Conservation (phyloP, 1,140 invertebrate genomes). For the Aethina tumida region DNA sequence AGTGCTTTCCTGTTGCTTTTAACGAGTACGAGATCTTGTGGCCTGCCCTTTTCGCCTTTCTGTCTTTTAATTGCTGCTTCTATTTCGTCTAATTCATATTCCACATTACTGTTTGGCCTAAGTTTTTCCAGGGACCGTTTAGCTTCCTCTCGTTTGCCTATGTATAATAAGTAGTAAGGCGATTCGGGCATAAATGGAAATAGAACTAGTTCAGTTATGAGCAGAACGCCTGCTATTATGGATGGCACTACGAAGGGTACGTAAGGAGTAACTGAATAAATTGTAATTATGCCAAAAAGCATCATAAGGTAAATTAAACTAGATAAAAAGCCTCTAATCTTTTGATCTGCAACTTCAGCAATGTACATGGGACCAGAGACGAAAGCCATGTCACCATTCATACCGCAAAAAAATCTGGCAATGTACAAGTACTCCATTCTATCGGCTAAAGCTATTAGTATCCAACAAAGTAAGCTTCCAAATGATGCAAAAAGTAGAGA, state of each 20-base stretch:
- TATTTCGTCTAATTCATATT: slow-evolving; percentile 27
- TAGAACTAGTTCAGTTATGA: slow-evolving; percentile 11
- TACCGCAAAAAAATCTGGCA: slow-evolving; percentile 33
- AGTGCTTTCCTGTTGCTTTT: slow-evolving; percentile 25
- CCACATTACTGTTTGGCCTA: slow-evolving; percentile 37
- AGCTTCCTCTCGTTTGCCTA: slow-evolving; percentile 38
- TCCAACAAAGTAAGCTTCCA: slow-evolving; percentile 52
- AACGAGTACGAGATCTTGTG: slow-evolving; percentile 21
- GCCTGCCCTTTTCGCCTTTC: slow-evolving; percentile 18
- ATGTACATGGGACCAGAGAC: slow-evolving; percentile 24
- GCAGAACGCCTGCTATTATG: slow-evolving; percentile 11
- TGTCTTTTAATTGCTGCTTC: slow-evolving; percentile 19
- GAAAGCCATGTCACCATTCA: slow-evolving; percentile 18
- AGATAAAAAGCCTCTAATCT: slow-evolving; percentile 16
- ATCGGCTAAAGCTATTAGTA: slow-evolving; percentile 39
- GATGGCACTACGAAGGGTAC: slow-evolving; percentile 12
- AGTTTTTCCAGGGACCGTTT: slow-evolving; percentile 40
- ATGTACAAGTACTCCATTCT: slow-evolving; percentile 38
- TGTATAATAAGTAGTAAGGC: slow-evolving; percentile 23
- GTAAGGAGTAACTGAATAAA: slow-evolving; percentile 16
- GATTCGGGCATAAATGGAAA: slow-evolving; percentile 22
- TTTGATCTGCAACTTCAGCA: slow-evolving; percentile 24
- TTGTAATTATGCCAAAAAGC: slow-evolving; percentile 15
- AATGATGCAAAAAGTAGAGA: slow-evolving; percentile 10
- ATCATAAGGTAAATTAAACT: slow-evolving; percentile 16